These are phyloP conservation scores for Montipora capricornis DNA, from an alignment of 64 coral and sea anemone species.

Conservation along the genomic window DNA sequence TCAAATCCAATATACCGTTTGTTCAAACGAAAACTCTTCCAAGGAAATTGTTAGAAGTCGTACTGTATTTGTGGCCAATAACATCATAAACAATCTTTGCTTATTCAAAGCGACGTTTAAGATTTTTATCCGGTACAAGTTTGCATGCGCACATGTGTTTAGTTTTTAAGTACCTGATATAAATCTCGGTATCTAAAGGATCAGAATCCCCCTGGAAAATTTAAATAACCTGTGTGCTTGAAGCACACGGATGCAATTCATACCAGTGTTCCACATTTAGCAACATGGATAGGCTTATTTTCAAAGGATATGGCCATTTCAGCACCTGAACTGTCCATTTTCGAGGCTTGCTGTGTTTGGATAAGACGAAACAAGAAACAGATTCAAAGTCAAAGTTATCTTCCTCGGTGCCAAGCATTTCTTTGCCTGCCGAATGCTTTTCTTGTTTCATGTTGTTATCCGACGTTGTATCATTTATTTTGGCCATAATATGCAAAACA, in stretches of 20 bases:
- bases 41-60: background rate
- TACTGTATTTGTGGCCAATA: background rate
- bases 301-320: constrained; percentile 94
- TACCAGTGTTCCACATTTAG: background rate
- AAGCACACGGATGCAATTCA: background rate
- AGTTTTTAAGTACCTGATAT: no score
- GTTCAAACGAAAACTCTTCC: background rate
- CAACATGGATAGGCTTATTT: background rate
- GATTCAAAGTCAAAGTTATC: constrained; percentile 66
- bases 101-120: no score
- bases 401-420: background rate
- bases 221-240: background rate
- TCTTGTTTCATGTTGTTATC: background rate
- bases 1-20: background rate
- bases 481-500: background rate
- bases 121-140: no score
- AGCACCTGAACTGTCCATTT: constrained; percentile 83
- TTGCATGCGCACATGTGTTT: no score
- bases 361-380: constrained; percentile 78
- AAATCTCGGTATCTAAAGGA: no score
- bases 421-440: background rate
- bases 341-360: constrained; percentile 58
- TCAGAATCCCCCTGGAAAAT: no score
- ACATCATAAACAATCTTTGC: background rate
- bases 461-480: background rate